Evolutionary conservation across 2,113 vertebrate genomes (phyloP), one percentile per base, ranked within the genome.

Genomic region (Oreochromis aureus): DNA sequence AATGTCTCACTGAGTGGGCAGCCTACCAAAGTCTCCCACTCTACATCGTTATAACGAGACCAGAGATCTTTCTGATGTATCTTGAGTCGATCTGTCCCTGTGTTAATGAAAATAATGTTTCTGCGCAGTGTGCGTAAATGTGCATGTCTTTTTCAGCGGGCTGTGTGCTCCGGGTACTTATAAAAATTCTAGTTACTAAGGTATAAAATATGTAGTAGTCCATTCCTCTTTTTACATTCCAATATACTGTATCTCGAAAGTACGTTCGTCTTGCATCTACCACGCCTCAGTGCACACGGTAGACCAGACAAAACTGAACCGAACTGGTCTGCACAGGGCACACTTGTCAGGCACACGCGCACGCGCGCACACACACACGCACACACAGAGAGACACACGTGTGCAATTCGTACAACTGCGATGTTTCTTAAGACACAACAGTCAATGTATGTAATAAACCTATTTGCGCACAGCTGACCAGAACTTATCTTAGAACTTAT

Each of bases 341-440:
- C 13, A 30, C 56, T 16, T 0, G 56, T 30, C 24, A 0, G 13
- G 24, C 13, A 2, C 24, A 0, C 56, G 13, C 56, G 24, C 55
- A 2, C 54, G 0, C 32, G 6, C 56, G 12, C 55, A 2, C 54
- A 0, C 22, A 0, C 22, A 27, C 56, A 0, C 22, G 19, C 8
- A 6, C n/a, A 24, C 54, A 24, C 55, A 58, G 22, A 24, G 22
- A 24, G 22, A 24, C 55, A 58, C 55, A 15, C 24, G 24, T 16
- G 13, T 30, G 56, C 0, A 8, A 58, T 58, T 58, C 56, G 16
- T 30, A 58, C 13, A 58, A 58, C 56, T 58, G 56, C 56, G 24
- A 58, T 58, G 56, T 16, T 59, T 30, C 24, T 59, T 59, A 30
- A 59, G 56, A 59, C 24, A 58, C 56, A 58, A 0, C 24, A 30